Base-by-base conservation (phyloP, 2,888 invertebrate genomes). In the Cephus sareptanus region DNA sequence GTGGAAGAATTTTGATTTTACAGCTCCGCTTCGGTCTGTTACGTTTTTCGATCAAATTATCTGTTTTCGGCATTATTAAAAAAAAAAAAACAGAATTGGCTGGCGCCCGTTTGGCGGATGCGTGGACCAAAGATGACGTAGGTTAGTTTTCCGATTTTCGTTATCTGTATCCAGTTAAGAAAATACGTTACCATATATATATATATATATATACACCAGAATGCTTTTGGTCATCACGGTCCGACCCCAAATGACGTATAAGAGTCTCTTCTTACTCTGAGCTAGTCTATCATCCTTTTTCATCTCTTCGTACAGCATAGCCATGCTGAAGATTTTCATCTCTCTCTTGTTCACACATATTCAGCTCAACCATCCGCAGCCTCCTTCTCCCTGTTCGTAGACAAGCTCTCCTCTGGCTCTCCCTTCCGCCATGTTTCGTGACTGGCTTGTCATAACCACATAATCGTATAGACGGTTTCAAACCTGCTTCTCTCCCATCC, bases 391-490 rank as follows among this genome's bases (percentile, higher is more conserved):
- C 15, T 40, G 40, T 9, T 56, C 56, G 56, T 23, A 23, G 56
- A 56, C 1, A 23, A 9, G 9, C 9, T 6, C 23, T 56, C 56
- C 56, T 56, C 9, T 23, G 56, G 6, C 23, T 56, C 56, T 56
- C 56, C 56, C 23, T 56, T 71, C 71, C 31, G 71, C 71, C 71
- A 15, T 34, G 71, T 34, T 31, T 30, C 71, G 31, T 71, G 71
- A 71, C 71, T 71, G 71, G 71, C 71, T 71, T 34, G 71, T 71
- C 71, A 71, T 71, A 71, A 71, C 71, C 71, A 71, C 71, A 31
- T 71, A 71, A 71, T 71, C 71, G 71, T 71, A 71, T 71, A 71
- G 71, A 71, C 71, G 71, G 1, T 31, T 71, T 31, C 13, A 71
- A 71, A 71, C 71, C 71, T 71, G 71, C 71, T 71, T 71, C 71